These are phyloP conservation scores for Nephrotoma flavescens DNA, from an alignment of 2,888 invertebrate species.

Conservation along the genomic window DNA sequence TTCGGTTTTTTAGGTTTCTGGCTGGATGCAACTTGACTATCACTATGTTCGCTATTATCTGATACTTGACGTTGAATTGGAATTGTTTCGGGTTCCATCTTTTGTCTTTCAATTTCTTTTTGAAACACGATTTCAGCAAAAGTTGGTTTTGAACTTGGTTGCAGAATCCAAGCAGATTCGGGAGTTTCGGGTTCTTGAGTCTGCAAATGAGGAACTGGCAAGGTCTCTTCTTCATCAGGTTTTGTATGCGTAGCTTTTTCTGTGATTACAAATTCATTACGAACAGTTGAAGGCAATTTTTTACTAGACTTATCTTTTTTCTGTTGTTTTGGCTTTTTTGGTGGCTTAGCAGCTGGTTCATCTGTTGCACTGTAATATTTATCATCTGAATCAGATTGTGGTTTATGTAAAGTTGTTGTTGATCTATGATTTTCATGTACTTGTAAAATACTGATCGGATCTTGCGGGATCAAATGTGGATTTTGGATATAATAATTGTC, in stretches of 20 bases:
- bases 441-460: not conserved
- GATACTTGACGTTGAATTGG: not conserved
- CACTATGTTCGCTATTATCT: not conserved
- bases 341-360: not conserved
- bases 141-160: not conserved
- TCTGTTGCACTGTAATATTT: not conserved
- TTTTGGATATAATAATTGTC: constrained; percentile 9
- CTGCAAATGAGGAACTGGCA: not conserved
- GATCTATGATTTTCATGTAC: not conserved
- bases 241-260: not conserved
- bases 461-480: not conserved
- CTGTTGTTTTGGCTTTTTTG: not conserved
- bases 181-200: constrained; percentile 5
- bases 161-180: constrained; percentile 10
- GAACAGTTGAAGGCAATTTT: not conserved
- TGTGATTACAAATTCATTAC: not conserved
- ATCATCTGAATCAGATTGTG: not conserved
- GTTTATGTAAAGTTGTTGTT: not conserved
- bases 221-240: not conserved
- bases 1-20: not conserved
- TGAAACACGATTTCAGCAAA: not conserved
- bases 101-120: not conserved
- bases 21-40: not conserved
- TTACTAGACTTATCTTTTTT: not conserved
- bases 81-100: not conserved